phyloP scores from a whole-genome alignment of 1,140 invertebrate species.

The Pseudomyrmex pallidus region DNA sequence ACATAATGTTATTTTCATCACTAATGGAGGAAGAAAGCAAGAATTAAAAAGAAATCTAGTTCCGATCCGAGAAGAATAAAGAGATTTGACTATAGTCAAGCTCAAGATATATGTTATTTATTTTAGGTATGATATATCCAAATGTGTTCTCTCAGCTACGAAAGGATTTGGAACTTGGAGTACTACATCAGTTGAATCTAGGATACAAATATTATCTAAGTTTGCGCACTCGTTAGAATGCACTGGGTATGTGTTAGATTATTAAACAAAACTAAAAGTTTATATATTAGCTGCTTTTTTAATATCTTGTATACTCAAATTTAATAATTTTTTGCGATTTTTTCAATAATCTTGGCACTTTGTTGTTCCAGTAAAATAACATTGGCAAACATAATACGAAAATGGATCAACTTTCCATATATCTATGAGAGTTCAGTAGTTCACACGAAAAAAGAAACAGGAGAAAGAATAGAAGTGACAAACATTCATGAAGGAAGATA shows the following conservation, averaged over 20 bases:
- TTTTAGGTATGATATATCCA: conserved; percentile 17
- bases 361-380: neutral
- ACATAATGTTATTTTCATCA: no score
- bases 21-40: no score
- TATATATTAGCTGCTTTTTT: neutral
- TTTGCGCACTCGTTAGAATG: neutral
- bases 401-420: neutral
- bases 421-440: neutral
- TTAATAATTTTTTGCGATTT: neutral
- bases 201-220: neutral
- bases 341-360: neutral
- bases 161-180: conserved; percentile 35
- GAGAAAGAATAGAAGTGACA: neutral
- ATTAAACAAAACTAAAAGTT: neutral
- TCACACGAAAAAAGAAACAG: neutral
- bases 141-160: conserved; percentile 2
- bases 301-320: neutral
- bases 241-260: conserved; percentile 13
- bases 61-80: neutral
- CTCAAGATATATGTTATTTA: conserved; percentile 6
- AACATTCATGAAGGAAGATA: neutral
- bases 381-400: neutral
- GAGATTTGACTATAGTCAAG: neutral
- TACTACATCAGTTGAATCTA: neutral
- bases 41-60: no score